phyloP scores from a whole-genome alignment of 1,140 invertebrate genomes.

The Zeugodacus cucurbitae region DNA sequence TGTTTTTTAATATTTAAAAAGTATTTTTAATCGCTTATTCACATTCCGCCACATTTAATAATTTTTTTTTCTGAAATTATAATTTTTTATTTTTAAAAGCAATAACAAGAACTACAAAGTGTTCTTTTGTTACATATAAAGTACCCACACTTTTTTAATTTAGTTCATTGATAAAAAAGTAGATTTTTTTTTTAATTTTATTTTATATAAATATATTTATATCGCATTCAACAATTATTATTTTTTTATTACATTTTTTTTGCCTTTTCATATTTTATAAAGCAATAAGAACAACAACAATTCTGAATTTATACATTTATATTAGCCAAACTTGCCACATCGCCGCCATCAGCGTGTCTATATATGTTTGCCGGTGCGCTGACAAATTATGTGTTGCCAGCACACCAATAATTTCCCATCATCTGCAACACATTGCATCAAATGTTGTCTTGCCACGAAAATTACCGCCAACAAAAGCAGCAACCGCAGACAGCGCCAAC shows the following conservation, averaged over 20 bases:
- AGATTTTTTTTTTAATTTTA: too few species aligned
- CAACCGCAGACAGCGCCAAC: not conserved
- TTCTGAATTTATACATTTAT: not conserved
- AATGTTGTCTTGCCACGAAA: not conserved
- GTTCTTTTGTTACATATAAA: too few species aligned
- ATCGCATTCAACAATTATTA: not conserved
- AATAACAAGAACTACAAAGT: too few species aligned
- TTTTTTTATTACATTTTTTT: not conserved
- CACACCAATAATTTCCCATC: slow-evolving; percentile 36
- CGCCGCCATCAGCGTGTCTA: not conserved
- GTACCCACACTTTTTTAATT: too few species aligned
- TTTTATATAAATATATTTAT: too few species aligned
- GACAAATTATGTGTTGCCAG: slow-evolving; percentile 28
- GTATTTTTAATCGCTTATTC: too few species aligned
- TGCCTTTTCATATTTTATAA: too few species aligned
- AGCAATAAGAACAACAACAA: not conserved
- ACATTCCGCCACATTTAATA: too few species aligned
- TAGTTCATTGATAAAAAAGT: too few species aligned
- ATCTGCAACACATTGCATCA: slow-evolving; percentile 13
- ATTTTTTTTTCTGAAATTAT: too few species aligned
- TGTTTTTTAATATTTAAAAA: too few species aligned
- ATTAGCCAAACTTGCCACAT: not conserved
- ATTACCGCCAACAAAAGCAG: not conserved
- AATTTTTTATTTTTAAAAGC: too few species aligned
- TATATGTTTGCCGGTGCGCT: not conserved